Percentiles rank a stretch among this genome's conserved stretches.
Evolutionary conservation across 2,888 invertebrate species (phyloP).

Genomic region (Hyposoter dolosus): DNA sequence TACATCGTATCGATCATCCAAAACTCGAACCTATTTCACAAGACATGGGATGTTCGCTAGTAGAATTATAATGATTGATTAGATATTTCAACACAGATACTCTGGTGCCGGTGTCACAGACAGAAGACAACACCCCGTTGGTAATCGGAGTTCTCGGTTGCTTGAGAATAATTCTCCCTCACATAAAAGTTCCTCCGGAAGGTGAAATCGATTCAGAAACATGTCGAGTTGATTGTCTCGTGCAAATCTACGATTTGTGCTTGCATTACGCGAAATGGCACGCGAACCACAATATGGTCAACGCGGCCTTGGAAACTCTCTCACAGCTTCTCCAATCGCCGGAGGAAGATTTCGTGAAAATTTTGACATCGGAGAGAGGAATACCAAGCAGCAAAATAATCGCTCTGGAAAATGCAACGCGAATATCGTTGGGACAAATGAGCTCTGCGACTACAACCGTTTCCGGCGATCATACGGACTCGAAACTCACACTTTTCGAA

Average conservation of each 20-base stretch:
- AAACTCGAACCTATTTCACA: neutral
- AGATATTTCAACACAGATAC: slow-evolving; percentile 62
- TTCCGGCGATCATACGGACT: slow-evolving; percentile 74
- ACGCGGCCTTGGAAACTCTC: slow-evolving; percentile 92
- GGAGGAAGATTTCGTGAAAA: slow-evolving; percentile 83
- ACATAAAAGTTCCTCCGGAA: slow-evolving; percentile 80
- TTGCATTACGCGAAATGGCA: slow-evolving; percentile 89
- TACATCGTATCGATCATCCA: neutral
- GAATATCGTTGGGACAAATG: slow-evolving; percentile 60
- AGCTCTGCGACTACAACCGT: slow-evolving; percentile 76
- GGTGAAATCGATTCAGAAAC: slow-evolving; percentile 70
- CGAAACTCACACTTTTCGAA: slow-evolving; percentile 76
- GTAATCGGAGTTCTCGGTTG: slow-evolving; percentile 89
- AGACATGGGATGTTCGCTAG: neutral
- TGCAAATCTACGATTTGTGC: slow-evolving; percentile 92
- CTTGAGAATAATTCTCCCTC: slow-evolving; percentile 88
- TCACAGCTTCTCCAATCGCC: slow-evolving; percentile 86
- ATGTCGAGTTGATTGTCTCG: slow-evolving; percentile 76
- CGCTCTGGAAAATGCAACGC: slow-evolving; percentile 62
- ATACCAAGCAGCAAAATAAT: slow-evolving; percentile 80
- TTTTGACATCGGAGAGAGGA: slow-evolving; percentile 85
- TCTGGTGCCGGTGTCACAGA: slow-evolving; percentile 70
- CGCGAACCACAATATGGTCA: slow-evolving; percentile 94
- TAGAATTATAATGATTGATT: neutral
- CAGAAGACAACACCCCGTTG: slow-evolving; percentile 80